Base-by-base conservation (phyloP, 1,140 invertebrate genomes). In the Aphelenchoides avenae region DNA sequence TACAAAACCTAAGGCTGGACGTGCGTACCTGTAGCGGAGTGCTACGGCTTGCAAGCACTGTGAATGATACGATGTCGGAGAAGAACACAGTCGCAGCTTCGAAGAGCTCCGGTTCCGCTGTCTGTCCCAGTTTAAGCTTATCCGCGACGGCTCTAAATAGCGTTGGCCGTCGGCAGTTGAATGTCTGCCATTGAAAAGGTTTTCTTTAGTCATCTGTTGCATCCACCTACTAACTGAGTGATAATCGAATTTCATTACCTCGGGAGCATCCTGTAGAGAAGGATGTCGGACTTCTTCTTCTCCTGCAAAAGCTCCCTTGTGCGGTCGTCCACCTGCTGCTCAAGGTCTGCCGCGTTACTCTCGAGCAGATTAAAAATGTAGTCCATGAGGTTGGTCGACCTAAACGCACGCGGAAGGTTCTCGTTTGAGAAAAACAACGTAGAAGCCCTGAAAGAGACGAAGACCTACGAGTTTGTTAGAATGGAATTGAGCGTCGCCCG, bases 31-130 rank as follows among this genome's bases (percentile, higher is more conserved):
- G 80, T 3, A 78, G 20, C 11, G 91, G 91, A 40, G 89, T 89
- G 73, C 90, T 96, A 92, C 74, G 90, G 94, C 80, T 96, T 96
- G 80, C 93, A 95, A 64, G 96, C 94, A n/a, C n/a, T n/a, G n/a
- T n/a, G n/a, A n/a, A n/a, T n/a, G n/a, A n/a, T n/a, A n/a, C n/a
- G n/a, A n/a, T n/a, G n/a, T n/a, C n/a, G n/a, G n/a, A n/a, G n/a
- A n/a, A n/a, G n/a, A n/a, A n/a, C n/a, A n/a, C n/a, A 22, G 91
- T 95, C 29, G 85, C 89, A 61, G 85, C 84, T 47, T 93, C 89
- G 79, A 89, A 96, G 1, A 87, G 87, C 80, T 96, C 91, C 3
- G 92, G 91, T 78, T 89, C 87, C 1, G 96, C 89, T 2, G 87
- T 86, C 68, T 87, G 86, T 18, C 90, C 90, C 62, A 84, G 85